phyloP scores from a whole-genome alignment of 2,888 invertebrate species.

The Nomada hirtipes region DNA sequence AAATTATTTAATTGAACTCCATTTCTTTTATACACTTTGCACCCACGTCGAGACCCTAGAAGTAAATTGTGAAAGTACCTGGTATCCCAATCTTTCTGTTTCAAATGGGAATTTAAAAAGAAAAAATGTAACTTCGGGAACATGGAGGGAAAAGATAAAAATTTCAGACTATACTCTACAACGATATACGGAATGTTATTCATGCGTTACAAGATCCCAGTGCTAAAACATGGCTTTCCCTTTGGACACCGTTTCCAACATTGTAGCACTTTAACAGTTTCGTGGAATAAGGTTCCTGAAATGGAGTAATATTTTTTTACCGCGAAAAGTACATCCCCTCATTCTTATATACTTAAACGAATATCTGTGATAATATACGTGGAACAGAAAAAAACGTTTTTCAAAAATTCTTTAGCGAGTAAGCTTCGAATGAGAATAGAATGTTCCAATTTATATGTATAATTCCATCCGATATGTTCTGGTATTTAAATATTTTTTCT shows the following conservation, averaged over 20 bases:
- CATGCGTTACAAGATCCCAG: background rate
- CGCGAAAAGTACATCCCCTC: background rate
- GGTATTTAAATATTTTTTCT: no score
- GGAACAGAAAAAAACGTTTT: no score
- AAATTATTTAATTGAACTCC: no score
- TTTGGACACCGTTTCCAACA: background rate
- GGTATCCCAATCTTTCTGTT: background rate
- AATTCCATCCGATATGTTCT: no score
- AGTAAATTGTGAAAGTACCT: no score
- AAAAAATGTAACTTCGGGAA: background rate
- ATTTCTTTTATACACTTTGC: no score
- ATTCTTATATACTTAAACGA: background rate
- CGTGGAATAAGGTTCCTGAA: background rate
- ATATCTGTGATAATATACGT: no score
- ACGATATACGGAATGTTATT: background rate
- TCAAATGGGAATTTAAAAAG: background rate
- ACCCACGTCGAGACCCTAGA: no score
- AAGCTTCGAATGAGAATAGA: no score
- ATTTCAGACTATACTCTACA: background rate
- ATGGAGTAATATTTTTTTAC: background rate
- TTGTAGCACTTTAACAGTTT: background rate
- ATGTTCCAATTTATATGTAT: no score
- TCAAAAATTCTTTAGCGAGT: no score
- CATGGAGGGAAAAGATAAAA: background rate
- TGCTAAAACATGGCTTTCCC: background rate